These are phyloP conservation scores for Drosophila punjabiensis DNA, from an alignment of 1,140 invertebrate species.

Conservation along the genomic window DNA sequence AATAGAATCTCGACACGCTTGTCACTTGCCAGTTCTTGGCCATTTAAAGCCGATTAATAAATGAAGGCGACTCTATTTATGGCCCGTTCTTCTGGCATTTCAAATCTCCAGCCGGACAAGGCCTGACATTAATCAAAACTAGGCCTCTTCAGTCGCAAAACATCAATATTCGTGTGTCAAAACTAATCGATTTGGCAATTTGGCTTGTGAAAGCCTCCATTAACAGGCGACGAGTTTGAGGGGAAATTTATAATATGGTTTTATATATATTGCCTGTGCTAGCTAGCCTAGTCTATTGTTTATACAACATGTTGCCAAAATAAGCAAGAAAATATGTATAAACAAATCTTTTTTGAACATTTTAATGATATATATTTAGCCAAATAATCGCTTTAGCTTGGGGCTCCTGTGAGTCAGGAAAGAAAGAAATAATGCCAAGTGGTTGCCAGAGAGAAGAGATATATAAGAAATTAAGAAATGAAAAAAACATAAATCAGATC, in stretches of 20 bases:
- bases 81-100: conserved; percentile 37
- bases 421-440: conserved; percentile 14
- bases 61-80: conserved; percentile 59
- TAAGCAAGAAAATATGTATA: conserved; percentile 55
- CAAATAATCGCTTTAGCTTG: conserved; percentile 16
- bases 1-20: conserved; percentile 49
- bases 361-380: conserved; percentile 65
- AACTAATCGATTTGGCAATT: conserved; percentile 62
- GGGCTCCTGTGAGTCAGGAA: conserved; percentile 43
- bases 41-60: conserved; percentile 60
- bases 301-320: conserved; percentile 66
- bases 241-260: conserved; percentile 41
- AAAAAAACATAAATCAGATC: conserved; percentile 63
- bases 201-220: conserved; percentile 59
- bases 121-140: conserved; percentile 29
- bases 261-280: conserved; percentile 14
- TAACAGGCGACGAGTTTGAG: conserved; percentile 40
- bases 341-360: conserved; percentile 51
- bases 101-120: conserved; percentile 10
- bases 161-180: conserved; percentile 39
- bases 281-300: conserved; percentile 53
- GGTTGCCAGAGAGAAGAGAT: conserved; percentile 12
- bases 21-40: conserved; percentile 39
- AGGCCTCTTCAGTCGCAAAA: conserved; percentile 20
- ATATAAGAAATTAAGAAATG: background rate